Evolutionary conservation across 1,140 invertebrate genomes (phyloP), one percentile per base, ranked within the genome.

Genomic region (Pseudomyrmex cubaensis): DNA sequence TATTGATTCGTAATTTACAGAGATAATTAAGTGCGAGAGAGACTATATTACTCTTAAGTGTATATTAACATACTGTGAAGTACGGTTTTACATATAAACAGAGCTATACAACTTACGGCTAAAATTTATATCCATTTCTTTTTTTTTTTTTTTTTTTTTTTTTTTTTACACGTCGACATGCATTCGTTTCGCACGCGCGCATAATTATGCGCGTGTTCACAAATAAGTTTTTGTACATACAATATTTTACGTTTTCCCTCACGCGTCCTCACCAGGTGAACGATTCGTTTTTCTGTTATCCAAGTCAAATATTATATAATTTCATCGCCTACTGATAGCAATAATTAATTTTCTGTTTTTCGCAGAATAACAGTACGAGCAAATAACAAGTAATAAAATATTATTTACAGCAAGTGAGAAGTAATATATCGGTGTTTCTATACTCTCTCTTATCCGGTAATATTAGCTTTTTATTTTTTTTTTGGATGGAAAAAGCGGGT

Each of bases 21-120:
- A 69, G 74, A 61, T 84, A 69, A 87, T 86, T 87, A 87, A 84
- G 82, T 87, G 85, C 74, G 74, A 87, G 63, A 57, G 69, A 74
- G 5, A 48, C 84, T 87, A 87, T 87, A 84, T 84, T 63, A 56
- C 52, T 35, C 35, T 75, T 72, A 67, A 66, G 54, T 52, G 10
- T 35, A 35, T 54, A 67, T 84, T 87, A 86, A 70, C 25, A 35
- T 87, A 86, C 74, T 77, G 76, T 77, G 76, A 73, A 86, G 62
- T 86, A 85, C 77, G 64, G 22, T 10, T 84, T 87, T 87, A 87
- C 84, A 87, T 87, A 88, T 84, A 88, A 88, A 88, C 87, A 85
- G 35, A 35, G 74, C 85, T 85, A 88, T 88, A 87, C 87, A 87
- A 87, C 85, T 88, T 88, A 88, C 57, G 13, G 63, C 82, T 87